Evolutionary conservation across 2,888 invertebrate species (phyloP).

Genomic region (Strigamia crassipes): DNA sequence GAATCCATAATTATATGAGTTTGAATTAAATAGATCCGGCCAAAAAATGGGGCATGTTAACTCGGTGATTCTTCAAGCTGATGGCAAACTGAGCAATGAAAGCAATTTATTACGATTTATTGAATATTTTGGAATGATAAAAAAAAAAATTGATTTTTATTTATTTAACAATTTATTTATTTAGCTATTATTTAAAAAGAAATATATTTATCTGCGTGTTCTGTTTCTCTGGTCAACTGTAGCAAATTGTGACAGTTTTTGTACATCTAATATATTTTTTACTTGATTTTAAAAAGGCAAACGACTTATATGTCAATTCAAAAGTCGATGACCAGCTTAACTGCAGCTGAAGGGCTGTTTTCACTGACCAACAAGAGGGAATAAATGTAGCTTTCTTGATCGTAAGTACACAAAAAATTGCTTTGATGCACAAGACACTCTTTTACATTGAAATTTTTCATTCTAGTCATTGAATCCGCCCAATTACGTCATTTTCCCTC

Average conservation of each 20-base stretch:
- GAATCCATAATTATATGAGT: neutral
- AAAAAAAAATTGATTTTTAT: no score
- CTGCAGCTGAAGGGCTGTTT: neutral
- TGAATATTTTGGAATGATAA: no score
- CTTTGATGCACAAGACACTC: neutral
- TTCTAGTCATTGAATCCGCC: constrained; percentile 7
- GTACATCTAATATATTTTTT: neutral
- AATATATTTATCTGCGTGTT: no score
- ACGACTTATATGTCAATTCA: neutral
- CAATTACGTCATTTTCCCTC: constrained; percentile 1
- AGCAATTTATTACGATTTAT: no score
- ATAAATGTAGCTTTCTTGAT: neutral
- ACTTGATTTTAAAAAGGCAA: neutral
- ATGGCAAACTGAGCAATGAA: no score
- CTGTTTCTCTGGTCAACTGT: no score
- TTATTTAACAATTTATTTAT: no score
- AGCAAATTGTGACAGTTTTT: neutral
- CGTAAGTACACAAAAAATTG: neutral
- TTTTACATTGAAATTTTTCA: neutral
- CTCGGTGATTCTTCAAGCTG: neutral
- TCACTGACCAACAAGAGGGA: neutral
- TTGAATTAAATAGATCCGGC: neutral
- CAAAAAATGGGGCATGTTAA: neutral
- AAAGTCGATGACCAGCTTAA: neutral
- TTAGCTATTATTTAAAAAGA: no score